phyloP scores from a whole-genome alignment of 2,797 vertebrate species.

The Acanthopagrus latus region DNA sequence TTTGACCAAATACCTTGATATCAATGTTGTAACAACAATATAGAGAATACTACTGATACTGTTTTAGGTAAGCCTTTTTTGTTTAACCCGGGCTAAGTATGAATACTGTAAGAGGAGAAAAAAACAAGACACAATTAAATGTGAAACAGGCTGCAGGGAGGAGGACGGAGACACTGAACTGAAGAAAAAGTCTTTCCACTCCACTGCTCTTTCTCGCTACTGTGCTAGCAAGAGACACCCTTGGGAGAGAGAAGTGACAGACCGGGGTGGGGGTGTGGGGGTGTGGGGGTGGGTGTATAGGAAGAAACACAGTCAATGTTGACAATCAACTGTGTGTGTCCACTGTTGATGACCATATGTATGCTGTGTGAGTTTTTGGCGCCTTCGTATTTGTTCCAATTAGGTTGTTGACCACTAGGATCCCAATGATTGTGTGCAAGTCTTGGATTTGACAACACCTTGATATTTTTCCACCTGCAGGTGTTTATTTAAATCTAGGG shows the following conservation, averaged over 20 bases:
- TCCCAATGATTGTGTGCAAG: background rate
- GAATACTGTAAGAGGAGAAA: conserved; percentile 13
- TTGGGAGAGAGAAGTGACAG: conserved; percentile 51
- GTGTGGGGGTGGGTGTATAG: background rate
- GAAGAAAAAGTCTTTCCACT: conserved; percentile 47
- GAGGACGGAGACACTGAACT: conserved; percentile 13
- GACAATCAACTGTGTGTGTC: background rate
- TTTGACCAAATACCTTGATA: no score
- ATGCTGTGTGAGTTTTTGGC: background rate
- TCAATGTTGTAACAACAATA: no score
- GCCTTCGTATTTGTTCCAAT: background rate
- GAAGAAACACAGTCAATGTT: conserved; percentile 1
- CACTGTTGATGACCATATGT: background rate
- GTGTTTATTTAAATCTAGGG: background rate
- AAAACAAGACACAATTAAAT: conserved; percentile 27
- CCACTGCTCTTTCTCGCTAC: conserved; percentile 32
- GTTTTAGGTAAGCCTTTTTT: conserved; percentile 2
- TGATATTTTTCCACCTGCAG: background rate
- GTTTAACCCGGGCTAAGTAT: background rate
- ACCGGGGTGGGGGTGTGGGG: background rate
- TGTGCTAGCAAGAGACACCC: conserved; percentile 31
- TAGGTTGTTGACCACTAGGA: background rate
- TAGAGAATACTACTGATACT: no score
- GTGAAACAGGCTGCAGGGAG: conserved; percentile 27
- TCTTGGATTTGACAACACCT: background rate